Evolutionary conservation across 2,888 invertebrate genomes (phyloP).

Genomic region (Ramazzottius varieornatus): DNA sequence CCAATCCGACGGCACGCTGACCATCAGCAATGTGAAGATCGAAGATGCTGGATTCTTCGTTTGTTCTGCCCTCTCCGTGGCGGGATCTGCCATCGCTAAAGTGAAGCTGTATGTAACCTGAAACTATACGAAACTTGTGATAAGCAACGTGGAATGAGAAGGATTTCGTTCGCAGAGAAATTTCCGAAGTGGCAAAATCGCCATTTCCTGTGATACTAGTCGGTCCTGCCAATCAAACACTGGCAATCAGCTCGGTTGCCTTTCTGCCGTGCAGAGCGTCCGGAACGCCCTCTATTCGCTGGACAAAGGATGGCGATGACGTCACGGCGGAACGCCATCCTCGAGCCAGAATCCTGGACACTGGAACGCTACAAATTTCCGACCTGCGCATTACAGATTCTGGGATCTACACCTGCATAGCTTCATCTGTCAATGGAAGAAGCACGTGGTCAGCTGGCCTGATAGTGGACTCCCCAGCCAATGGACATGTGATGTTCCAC

Average conservation of each 20-base stretch:
- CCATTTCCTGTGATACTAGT: conserved; percentile 65
- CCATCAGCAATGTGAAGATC: conserved; percentile 39
- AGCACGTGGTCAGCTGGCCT: conserved; percentile 49
- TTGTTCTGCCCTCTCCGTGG: conserved; percentile 81
- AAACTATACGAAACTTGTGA: no score
- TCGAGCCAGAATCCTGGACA: conserved; percentile 35
- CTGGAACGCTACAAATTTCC: conserved; percentile 44
- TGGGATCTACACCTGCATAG: conserved; percentile 54
- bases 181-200: conserved; percentile 30
- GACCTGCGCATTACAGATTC: conserved; percentile 46
- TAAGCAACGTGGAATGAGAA: no score
- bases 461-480: conserved; percentile 28
- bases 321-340: conserved; percentile 22
- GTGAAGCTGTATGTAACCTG: conserved; percentile 59
- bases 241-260: conserved; percentile 46
- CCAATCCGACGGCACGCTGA: conserved; percentile 38
- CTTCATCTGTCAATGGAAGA: conserved; percentile 53
- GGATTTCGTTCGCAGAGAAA: no score
- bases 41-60: conserved; percentile 58
- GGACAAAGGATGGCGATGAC: conserved; percentile 43
- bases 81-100: conserved; percentile 61
- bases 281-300: conserved; percentile 44
- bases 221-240: conserved; percentile 60
- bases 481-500: conserved; percentile 34
- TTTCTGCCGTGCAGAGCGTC: conserved; percentile 50